Percentiles rank a stretch among this genome's conserved stretches.
These are phyloP conservation scores for Decapterus maruadsi DNA, from an alignment of 2,797 vertebrate species.

Conservation along the genomic window DNA sequence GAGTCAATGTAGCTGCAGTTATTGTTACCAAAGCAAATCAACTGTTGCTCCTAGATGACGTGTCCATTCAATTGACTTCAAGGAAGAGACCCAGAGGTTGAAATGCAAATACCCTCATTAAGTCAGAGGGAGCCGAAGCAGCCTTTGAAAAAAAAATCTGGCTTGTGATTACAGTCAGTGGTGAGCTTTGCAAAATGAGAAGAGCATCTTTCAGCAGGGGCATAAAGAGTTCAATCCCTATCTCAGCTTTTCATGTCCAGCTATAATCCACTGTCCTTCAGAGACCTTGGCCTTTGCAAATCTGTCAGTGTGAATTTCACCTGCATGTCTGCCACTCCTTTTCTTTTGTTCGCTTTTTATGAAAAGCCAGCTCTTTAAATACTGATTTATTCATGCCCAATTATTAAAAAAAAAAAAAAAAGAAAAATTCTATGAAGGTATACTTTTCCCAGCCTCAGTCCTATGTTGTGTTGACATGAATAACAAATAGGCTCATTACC, in stretches of 20 bases:
- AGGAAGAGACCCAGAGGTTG: slow-evolving; percentile 63
- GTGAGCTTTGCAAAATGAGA: slow-evolving; percentile 66
- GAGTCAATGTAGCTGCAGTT: slow-evolving; percentile 35
- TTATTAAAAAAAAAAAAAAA: slow-evolving; percentile 49
- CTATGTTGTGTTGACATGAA: slow-evolving; percentile 69
- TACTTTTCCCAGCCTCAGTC: slow-evolving; percentile 47
- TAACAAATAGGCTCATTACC: slow-evolving; percentile 80
- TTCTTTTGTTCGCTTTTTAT: slow-evolving; percentile 38
- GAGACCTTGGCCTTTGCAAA: slow-evolving; percentile 72
- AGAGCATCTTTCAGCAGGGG: slow-evolving; percentile 65
- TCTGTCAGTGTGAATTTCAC: slow-evolving; percentile 61
- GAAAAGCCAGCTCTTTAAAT: slow-evolving; percentile 53
- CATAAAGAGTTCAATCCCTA: slow-evolving; percentile 65
- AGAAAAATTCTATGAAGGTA: slow-evolving; percentile 44
- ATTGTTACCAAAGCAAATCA: slow-evolving; percentile 39
- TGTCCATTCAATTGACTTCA: slow-evolving; percentile 56
- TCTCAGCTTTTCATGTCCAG: slow-evolving; percentile 67
- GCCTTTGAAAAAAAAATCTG: slow-evolving; percentile 57
- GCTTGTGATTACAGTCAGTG: slow-evolving; percentile 65
- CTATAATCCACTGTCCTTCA: slow-evolving; percentile 71
- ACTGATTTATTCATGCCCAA: slow-evolving; percentile 66
- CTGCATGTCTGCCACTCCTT: slow-evolving; percentile 15
- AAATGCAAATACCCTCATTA: slow-evolving; percentile 79
- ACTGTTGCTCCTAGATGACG: slow-evolving; percentile 53
- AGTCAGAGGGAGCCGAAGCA: slow-evolving; percentile 62